A percentile compares a stretch with the other conserved stretches of the same genome.
Evolutionary conservation across 2,113 vertebrate species (phyloP).

Genomic region (Takifugu flavidus): DNA sequence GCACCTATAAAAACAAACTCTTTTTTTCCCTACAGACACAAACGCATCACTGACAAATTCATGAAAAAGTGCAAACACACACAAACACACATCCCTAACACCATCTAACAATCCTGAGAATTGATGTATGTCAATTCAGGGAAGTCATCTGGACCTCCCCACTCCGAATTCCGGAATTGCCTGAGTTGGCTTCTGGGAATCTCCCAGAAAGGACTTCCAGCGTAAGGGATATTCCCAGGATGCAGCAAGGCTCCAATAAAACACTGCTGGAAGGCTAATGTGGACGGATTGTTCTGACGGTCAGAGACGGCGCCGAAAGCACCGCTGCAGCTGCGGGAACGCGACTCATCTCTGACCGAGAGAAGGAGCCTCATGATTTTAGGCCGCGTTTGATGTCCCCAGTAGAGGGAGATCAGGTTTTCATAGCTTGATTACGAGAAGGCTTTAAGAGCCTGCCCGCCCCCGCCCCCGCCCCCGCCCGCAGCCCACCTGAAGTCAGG

Average conservation of each 20-base stretch:
- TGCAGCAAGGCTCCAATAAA: constrained; percentile 57
- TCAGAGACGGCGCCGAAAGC: neutral
- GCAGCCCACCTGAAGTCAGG: neutral
- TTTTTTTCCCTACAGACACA: too few species aligned
- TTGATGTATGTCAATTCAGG: neutral
- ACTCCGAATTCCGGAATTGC: constrained; percentile 50
- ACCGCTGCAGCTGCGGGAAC: constrained; percentile 17
- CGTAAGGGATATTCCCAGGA: constrained; percentile 70
- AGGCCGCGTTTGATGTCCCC: constrained; percentile 53
- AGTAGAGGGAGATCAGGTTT: constrained; percentile 31
- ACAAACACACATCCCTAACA: neutral
- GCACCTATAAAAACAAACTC: too few species aligned
- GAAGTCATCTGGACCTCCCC: neutral
- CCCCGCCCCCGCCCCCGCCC: constrained; percentile 5
- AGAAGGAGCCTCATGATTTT: constrained; percentile 55
- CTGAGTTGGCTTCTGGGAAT: constrained; percentile 62
- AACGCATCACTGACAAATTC: constrained; percentile 15
- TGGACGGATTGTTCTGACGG: neutral
- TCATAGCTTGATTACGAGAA: constrained; percentile 30
- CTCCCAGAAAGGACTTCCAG: constrained; percentile 54
- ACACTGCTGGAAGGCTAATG: constrained; percentile 12
- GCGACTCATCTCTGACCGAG: constrained; percentile 43
- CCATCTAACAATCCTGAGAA: neutral
- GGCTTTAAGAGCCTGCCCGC: constrained; percentile 35
- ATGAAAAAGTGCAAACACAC: constrained; percentile 9